phyloP scores from a whole-genome alignment of 2,888 invertebrate species.

The Patella pellucida region DNA sequence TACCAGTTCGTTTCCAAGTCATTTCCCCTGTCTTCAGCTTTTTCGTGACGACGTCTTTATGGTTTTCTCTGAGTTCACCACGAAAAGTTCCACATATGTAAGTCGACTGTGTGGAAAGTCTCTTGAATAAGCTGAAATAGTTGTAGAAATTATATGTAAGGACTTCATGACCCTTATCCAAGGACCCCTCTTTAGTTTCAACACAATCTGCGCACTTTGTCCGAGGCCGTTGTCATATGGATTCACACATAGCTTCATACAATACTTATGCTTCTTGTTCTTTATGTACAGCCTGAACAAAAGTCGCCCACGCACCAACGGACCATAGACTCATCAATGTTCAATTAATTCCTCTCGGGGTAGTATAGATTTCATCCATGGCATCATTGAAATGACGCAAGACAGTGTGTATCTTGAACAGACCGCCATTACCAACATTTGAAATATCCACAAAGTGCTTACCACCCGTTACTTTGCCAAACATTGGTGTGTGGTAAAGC shows the following conservation, averaged over 20 bases:
- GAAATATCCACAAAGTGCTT: no score
- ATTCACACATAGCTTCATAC: slow-evolving; percentile 19
- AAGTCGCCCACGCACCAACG: slow-evolving; percentile 24
- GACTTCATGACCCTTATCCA: slow-evolving; percentile 25
- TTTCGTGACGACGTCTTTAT: slow-evolving; percentile 26
- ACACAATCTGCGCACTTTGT: slow-evolving; percentile 23
- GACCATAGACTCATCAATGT: slow-evolving; percentile 31
- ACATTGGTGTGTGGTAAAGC: no score
- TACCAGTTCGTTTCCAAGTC: slow-evolving; percentile 22
- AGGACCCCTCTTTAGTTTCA: neutral
- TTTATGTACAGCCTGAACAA: slow-evolving; percentile 25
- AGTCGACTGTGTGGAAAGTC: no score
- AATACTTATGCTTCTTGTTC: slow-evolving; percentile 25
- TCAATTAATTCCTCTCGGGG: slow-evolving; percentile 14
- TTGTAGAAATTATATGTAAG: slow-evolving; percentile 28
- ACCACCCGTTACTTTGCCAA: no score
- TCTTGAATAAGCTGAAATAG: slow-evolving; percentile 23
- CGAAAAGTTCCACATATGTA: slow-evolving; percentile 27
- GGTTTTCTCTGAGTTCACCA: slow-evolving; percentile 22
- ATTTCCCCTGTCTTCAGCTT: slow-evolving; percentile 32
- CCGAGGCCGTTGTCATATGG: slow-evolving; percentile 15
- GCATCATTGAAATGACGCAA: slow-evolving; percentile 24
- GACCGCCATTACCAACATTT: no score
- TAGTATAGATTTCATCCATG: slow-evolving; percentile 23
- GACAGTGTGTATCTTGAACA: neutral